Conservation (phyloP, 2,113 vertebrate genomes). For the Myotis brandtii region DNA sequence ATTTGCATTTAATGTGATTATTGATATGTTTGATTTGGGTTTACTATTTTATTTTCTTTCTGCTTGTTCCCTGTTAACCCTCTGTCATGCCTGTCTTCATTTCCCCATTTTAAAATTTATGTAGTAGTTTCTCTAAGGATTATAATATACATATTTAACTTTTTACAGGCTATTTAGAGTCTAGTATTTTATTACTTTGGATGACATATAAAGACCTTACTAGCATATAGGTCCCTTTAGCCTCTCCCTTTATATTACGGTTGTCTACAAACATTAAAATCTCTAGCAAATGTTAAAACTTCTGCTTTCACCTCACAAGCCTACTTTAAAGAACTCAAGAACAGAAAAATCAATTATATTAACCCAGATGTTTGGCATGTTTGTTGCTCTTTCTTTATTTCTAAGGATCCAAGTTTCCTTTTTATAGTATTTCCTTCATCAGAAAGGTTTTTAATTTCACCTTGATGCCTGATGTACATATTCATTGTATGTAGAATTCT, state of each 20-base stretch:
- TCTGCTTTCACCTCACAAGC: background rate
- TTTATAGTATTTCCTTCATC: background rate
- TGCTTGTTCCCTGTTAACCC: background rate
- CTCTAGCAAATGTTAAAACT: background rate
- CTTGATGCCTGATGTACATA: background rate
- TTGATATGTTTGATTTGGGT: background rate
- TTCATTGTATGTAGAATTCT: background rate
- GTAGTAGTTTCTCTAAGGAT: background rate
- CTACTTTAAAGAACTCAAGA: background rate
- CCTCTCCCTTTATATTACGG: background rate
- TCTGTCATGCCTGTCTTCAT: background rate
- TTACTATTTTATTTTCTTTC: background rate
- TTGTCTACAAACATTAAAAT: background rate
- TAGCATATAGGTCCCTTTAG: background rate
- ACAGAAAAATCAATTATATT: background rate
- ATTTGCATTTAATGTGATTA: background rate
- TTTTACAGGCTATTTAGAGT: background rate
- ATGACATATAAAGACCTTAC: background rate
- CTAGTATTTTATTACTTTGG: background rate
- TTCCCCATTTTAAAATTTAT: background rate
- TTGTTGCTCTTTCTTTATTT: background rate
- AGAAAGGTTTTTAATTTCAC: background rate
- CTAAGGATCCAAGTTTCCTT: background rate
- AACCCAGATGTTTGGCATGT: background rate
- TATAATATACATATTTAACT: background rate